Evolutionary conservation across 2,797 vertebrate species (phyloP).

Genomic region (Mormyrops boulengeri): DNA sequence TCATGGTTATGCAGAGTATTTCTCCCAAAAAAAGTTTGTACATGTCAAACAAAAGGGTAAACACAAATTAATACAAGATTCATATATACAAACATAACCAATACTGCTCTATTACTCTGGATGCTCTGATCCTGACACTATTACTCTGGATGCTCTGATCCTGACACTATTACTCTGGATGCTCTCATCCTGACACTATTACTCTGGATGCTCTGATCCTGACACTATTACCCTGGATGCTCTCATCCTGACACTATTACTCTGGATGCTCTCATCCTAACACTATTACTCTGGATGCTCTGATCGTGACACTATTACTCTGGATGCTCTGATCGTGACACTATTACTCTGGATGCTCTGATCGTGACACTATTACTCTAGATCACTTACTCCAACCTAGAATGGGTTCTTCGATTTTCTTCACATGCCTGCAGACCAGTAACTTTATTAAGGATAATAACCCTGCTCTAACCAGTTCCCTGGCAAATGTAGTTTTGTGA

Average conservation of each 20-base stretch:
- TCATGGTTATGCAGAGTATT: background rate
- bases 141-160: too few relatives aligned
- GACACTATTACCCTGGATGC: too few relatives aligned
- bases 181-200: too few relatives aligned
- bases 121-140: too few relatives aligned
- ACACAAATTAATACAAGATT: background rate
- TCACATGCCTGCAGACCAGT: background rate
- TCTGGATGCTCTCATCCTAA: background rate
- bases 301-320: background rate
- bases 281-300: background rate
- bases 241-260: background rate
- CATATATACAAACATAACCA: background rate
- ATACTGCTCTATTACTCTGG: background rate
- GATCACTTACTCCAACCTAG: background rate
- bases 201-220: too few relatives aligned
- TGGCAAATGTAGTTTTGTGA: background rate
- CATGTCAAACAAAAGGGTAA: background rate
- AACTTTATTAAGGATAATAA: background rate
- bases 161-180: too few relatives aligned
- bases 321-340: background rate
- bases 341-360: background rate
- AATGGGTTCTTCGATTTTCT: background rate
- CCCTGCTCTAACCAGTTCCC: background rate
- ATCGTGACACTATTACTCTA: background rate
- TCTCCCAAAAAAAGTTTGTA: background rate